phyloP scores from a whole-genome alignment of 2,888 invertebrate species.

The Nebria brevicollis region DNA sequence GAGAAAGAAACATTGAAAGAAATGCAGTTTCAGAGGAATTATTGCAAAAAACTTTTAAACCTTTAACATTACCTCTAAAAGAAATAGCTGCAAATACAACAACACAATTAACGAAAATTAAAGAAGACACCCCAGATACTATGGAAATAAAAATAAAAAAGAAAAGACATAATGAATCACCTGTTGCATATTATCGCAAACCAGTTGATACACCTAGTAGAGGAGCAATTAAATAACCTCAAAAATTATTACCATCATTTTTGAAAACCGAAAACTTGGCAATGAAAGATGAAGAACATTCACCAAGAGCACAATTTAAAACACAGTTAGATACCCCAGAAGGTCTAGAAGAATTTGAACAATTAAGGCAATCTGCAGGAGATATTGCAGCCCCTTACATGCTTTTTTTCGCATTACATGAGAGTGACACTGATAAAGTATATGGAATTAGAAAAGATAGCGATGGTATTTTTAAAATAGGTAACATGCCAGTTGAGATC shows the following conservation, averaged over 20 bases:
- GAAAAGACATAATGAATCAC: not conserved
- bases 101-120: not conserved
- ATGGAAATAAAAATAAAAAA: not conserved
- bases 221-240: not conserved
- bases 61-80: conserved; percentile 5
- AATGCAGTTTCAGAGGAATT: not conserved
- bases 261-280: not conserved
- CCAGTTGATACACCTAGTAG: not conserved
- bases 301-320: not conserved
- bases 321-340: not conserved
- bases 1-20: too few relatives aligned
- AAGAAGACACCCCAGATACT: not conserved
- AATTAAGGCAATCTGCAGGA: not conserved
- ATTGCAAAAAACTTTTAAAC: conserved; percentile 16
- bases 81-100: not conserved
- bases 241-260: not conserved
- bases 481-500: not conserved
- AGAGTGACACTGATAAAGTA: not conserved
- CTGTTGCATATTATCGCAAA: not conserved
- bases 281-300: not conserved
- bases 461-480: not conserved
- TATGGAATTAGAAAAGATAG: not conserved
- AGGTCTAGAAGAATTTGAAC: not conserved
- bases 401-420: not conserved
- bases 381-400: not conserved